These are phyloP conservation scores for Pteronura brasiliensis DNA, from an alignment of 2,113 vertebrate species.

Conservation along the genomic window DNA sequence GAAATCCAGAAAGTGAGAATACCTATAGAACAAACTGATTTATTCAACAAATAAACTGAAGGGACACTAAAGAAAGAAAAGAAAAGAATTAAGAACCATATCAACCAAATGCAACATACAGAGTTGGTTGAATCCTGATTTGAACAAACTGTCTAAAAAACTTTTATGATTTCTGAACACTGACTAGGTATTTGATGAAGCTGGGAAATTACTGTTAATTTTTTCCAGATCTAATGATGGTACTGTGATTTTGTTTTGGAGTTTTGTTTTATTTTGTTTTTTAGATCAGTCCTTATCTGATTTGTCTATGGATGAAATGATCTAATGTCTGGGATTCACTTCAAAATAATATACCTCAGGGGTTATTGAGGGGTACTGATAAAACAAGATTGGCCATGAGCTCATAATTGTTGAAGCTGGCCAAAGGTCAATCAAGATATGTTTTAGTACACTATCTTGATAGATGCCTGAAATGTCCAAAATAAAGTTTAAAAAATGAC, in stretches of 20 bases:
- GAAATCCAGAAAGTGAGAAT: background rate
- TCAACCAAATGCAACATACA: background rate
- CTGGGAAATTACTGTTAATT: background rate
- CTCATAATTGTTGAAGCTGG: background rate
- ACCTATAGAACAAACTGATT: background rate
- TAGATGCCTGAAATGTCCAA: background rate
- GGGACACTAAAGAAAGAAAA: background rate
- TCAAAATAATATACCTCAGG: constrained; percentile 15
- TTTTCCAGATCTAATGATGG: constrained; percentile 10
- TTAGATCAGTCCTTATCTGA: background rate
- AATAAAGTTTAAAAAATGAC: background rate
- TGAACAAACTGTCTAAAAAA: background rate
- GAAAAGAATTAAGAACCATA: background rate
- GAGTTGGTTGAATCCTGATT: background rate
- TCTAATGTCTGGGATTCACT: constrained; percentile 11
- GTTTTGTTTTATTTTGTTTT: background rate
- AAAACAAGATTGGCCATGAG: background rate
- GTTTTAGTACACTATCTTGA: background rate
- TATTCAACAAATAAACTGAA: background rate
- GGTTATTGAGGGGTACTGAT: background rate
- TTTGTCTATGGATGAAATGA: background rate
- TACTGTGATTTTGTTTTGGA: background rate
- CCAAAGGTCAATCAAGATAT: background rate
- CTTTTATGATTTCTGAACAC: background rate
- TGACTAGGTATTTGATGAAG: background rate